Base-by-base conservation (phyloP, 2,888 invertebrate genomes). In the Venusia cambrica region DNA sequence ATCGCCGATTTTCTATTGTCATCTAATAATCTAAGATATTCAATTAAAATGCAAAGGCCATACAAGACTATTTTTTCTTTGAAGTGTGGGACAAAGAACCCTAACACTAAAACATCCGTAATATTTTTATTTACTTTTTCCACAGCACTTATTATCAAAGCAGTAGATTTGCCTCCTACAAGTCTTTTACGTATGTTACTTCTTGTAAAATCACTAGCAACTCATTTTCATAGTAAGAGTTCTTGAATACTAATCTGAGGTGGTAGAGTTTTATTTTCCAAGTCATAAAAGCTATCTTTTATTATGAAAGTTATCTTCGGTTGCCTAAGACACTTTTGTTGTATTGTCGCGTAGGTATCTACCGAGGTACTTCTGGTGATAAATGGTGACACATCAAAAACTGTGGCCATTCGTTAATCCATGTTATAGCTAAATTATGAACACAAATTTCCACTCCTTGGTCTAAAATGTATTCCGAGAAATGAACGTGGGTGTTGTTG, bases 401-500 rank as follows among this genome's bases (percentile, higher is more conserved):
- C 49, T 54, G 54, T 53, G 48, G 53, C 61, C 66, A 70, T 70
- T 64, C 58, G 61, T 64, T 68, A 62, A 67, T 71, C 62, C 54
- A 54, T 55, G 62, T 61, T 65, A 63, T 66, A 70, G 57, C 66
- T 72, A 71, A 72, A 72, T 71, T 77, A 74, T 75, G 69, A 69
- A 72, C 68, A 73, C 70, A 63, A 65, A 69, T 65, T 66, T 68
- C 66, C 66, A 71, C 64, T 78, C 69, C 66, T 69, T 68, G 61
- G 62, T 66, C 66, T 60, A 52, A 72, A 75, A 76, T 69, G 73
- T 73, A 66, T 84, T 80, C 76, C 67, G 67, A 73, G 79, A 81
- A 83, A 54, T 54, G 34, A 27, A 49, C 54, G 72, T 73, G 69
- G 75, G 79, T 69, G 81, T 75, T 67, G 73, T 73, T 62, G 73